These are phyloP conservation scores for Phodopus roborovskii DNA, from an alignment of 2,113 vertebrate genomes.

Conservation along the genomic window DNA sequence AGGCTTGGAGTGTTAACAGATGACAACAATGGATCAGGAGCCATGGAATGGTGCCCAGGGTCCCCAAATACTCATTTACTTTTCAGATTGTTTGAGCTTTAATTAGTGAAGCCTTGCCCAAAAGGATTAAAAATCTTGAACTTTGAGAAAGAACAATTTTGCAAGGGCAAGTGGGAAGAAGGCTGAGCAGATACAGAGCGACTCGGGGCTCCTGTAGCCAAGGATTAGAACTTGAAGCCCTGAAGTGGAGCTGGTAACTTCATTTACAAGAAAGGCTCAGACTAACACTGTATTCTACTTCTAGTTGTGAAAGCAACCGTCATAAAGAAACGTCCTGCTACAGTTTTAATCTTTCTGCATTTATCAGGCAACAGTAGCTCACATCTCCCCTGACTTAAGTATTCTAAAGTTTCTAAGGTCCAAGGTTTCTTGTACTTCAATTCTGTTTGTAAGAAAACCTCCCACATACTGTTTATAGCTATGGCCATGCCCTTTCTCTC, in stretches of 20 bases:
- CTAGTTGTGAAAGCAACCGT: neutral
- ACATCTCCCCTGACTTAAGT: neutral
- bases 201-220: neutral
- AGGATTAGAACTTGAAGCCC: constrained; percentile 20
- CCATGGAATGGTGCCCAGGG: constrained; percentile 70
- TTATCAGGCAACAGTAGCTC: neutral
- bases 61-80: constrained; percentile 76
- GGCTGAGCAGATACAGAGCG: constrained; percentile 30
- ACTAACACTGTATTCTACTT: neutral
- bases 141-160: constrained; percentile 71
- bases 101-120: constrained; percentile 75
- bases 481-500: neutral
- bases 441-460: neutral
- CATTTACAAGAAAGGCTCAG: constrained; percentile 24
- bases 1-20: constrained; percentile 70
- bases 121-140: constrained; percentile 79
- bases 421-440: neutral
- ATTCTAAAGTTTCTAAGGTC: neutral
- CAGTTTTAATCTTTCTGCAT: neutral
- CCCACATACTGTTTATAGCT: neutral
- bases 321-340: neutral
- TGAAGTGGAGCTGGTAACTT: neutral
- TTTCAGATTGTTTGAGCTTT: constrained; percentile 77
- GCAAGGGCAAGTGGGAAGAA: constrained; percentile 60
- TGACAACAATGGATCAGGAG: constrained; percentile 70